These are phyloP conservation scores for Pluvialis apricaria DNA, from an alignment of 2,113 vertebrate genomes.

Conservation along the genomic window DNA sequence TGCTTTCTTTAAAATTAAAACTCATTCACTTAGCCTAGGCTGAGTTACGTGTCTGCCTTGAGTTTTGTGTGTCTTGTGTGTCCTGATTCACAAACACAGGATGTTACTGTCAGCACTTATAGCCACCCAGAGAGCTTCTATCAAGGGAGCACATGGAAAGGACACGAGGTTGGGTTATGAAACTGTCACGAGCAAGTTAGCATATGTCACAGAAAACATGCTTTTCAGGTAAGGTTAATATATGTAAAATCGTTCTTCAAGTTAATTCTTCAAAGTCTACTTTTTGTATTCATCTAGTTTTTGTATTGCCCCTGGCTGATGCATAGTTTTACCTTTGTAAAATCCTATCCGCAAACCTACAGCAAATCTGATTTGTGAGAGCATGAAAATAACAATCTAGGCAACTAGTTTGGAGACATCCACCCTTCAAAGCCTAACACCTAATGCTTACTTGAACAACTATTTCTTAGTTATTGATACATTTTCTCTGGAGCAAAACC, in stretches of 20 bases:
- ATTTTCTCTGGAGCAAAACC: background rate
- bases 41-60: background rate
- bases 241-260: background rate
- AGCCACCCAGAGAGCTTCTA: background rate
- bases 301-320: background rate
- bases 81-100: background rate
- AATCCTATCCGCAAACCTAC: background rate
- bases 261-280: background rate
- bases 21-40: background rate
- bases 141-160: background rate
- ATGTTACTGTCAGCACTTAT: background rate
- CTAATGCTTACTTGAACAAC: background rate
- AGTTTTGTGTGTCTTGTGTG: background rate
- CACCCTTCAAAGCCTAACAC: background rate
- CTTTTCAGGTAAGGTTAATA: background rate
- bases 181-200: background rate
- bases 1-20: background rate
- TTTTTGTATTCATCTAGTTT: background rate
- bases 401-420: background rate
- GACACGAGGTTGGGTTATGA: background rate
- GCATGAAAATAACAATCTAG: background rate
- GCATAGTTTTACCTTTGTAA: accelerated
- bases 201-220: background rate
- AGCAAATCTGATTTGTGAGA: background rate
- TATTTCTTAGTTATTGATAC: background rate